Conservation (phyloP, 2,113 vertebrate species). For the Tor tambroides region DNA sequence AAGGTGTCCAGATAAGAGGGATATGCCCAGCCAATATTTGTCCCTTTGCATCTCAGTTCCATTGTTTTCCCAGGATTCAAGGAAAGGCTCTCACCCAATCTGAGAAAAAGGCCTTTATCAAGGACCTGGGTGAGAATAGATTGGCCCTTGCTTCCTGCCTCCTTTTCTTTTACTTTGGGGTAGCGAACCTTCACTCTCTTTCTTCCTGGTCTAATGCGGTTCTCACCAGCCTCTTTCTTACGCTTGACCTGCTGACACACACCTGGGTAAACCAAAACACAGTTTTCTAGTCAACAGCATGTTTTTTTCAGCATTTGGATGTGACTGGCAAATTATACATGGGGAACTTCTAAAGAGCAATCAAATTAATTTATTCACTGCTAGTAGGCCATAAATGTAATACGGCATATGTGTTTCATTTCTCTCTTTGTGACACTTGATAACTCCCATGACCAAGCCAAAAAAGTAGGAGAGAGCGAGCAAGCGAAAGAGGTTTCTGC, state of each 20-base stretch:
- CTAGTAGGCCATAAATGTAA: background rate
- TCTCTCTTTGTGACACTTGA: background rate
- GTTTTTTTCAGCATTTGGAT: background rate
- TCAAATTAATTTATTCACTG: background rate
- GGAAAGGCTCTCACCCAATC: slow-evolving; percentile 75
- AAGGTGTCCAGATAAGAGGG: slow-evolving; percentile 86
- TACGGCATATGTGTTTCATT: background rate
- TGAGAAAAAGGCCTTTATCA: slow-evolving; percentile 88
- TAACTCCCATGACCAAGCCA: background rate
- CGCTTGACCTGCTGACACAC: slow-evolving; percentile 72
- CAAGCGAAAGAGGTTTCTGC: background rate
- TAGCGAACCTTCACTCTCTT: slow-evolving; percentile 80
- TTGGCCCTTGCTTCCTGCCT: slow-evolving; percentile 74
- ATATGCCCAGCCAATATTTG: slow-evolving; percentile 86
- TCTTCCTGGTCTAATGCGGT: slow-evolving; percentile 78
- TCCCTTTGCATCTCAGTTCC: slow-evolving; percentile 92
- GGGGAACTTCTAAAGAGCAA: background rate
- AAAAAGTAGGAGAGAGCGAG: slow-evolving; percentile 2
- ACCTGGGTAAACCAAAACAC: slow-evolving; percentile 58
- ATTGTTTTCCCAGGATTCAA: slow-evolving; percentile 79
- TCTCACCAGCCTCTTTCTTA: slow-evolving; percentile 85
- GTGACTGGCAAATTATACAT: background rate
- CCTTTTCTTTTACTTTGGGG: slow-evolving; percentile 81
- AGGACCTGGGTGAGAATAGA: slow-evolving; percentile 87
- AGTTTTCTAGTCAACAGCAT: background rate